phyloP scores from a whole-genome alignment of 2,888 invertebrate genomes.

The Melieria crassipennis region DNA sequence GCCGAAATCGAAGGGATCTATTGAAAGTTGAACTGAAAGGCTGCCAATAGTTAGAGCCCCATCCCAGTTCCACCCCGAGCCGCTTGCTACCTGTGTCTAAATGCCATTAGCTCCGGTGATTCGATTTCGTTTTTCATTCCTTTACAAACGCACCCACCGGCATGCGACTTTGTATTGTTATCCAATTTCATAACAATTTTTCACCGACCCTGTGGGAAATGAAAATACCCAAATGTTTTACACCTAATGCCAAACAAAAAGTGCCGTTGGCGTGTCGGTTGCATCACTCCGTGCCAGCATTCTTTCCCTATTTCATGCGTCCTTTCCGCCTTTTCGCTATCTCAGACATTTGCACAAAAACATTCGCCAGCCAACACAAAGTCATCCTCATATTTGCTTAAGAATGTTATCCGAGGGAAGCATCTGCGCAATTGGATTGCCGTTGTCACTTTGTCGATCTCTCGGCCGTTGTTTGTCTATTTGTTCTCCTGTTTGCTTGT shows the following conservation, averaged over 20 bases:
- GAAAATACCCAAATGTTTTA: constrained; percentile 27
- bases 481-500: constrained; percentile 12
- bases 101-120: background rate
- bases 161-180: constrained; percentile 46
- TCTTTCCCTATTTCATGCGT: background rate
- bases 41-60: no score
- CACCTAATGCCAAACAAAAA: background rate
- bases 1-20: no score
- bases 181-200: constrained; percentile 57
- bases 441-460: constrained; percentile 10
- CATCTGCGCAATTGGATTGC: constrained; percentile 58
- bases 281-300: background rate
- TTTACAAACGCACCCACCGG: background rate
- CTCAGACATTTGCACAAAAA: background rate
- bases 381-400: constrained; percentile 56
- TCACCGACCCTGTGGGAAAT: constrained; percentile 40
- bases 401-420: constrained; percentile 39
- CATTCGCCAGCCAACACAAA: constrained; percentile 29
- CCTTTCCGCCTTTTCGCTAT: background rate
- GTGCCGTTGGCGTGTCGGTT: background rate
- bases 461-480: constrained; percentile 4
- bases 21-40: no score
- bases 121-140: background rate
- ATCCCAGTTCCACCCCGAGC: no score
- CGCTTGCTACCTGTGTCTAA: no score